phyloP scores from a whole-genome alignment of 2,888 invertebrate species.

The Drosophila nr. perissopoda region DNA sequence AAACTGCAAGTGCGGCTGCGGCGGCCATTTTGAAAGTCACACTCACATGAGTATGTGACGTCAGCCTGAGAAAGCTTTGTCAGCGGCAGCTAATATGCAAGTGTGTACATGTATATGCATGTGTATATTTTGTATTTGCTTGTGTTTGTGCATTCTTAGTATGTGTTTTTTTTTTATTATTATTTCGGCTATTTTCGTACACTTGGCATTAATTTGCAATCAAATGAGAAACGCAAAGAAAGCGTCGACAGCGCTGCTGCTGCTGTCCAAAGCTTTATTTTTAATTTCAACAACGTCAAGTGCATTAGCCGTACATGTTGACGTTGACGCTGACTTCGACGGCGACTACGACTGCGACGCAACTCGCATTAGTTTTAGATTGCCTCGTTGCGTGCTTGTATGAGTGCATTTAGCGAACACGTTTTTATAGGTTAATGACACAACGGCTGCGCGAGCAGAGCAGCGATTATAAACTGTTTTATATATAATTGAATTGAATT shows the following conservation, averaged over 20 bases:
- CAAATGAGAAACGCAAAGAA: conserved; percentile 56
- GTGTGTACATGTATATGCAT: conserved; percentile 3
- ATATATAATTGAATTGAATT: conserved; percentile 29
- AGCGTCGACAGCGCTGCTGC: conserved; percentile 36
- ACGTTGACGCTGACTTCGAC: conserved; percentile 7
- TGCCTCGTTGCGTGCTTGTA: conserved; percentile 9
- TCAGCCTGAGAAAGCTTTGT: conserved; percentile 55
- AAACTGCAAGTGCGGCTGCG: conserved; percentile 43
- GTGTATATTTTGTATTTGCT: neutral
- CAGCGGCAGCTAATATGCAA: conserved; percentile 11
- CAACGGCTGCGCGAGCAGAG: conserved; percentile 46
- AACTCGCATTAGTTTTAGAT: conserved; percentile 35
- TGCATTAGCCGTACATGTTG: conserved; percentile 43
- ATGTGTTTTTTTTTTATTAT: conserved; percentile 21
- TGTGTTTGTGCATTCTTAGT: conserved; percentile 46
- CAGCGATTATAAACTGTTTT: conserved; percentile 51
- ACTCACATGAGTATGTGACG: conserved; percentile 59
- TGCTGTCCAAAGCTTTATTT: conserved; percentile 12
- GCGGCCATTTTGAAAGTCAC: conserved; percentile 61
- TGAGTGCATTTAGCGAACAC: conserved; percentile 65
- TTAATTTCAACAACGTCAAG: conserved; percentile 38
- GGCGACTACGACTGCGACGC: conserved; percentile 7
- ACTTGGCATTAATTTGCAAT: conserved; percentile 69
- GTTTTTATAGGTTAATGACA: conserved; percentile 84
- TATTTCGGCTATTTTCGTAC: conserved; percentile 68